A percentile compares a stretch with the other conserved stretches of the same genome.
Conservation (phyloP, 2,113 vertebrate species). For the Lepisosteus osseus region DNA sequence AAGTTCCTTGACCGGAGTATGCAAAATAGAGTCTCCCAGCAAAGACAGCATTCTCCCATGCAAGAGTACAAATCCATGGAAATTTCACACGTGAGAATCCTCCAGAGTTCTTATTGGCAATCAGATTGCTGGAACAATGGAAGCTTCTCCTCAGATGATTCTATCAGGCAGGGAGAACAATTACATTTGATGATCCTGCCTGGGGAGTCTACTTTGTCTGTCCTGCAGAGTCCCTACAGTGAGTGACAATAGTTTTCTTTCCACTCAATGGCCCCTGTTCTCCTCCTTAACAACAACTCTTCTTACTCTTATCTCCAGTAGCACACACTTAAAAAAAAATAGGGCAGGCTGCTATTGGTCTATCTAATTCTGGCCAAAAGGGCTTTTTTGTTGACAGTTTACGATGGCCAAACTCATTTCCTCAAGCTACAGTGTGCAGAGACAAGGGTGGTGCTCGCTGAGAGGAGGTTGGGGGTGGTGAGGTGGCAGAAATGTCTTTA, state of each 20-base stretch:
- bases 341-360: neutral
- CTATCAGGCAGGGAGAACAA: no score
- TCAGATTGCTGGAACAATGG: no score
- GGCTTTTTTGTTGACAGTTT: slow-evolving; percentile 9
- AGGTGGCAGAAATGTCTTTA: neutral
- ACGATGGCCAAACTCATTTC: neutral
- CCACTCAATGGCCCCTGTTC: neutral
- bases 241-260: neutral
- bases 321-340: neutral
- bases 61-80: no score
- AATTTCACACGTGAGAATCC: no score
- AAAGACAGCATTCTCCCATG: no score
- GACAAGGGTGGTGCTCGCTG: no score
- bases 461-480: neutral
- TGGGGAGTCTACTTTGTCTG: neutral
- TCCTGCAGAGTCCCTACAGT: neutral
- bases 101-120: no score
- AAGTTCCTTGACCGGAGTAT: no score
- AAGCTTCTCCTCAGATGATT: no score
- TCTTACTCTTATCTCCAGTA: slow-evolving; percentile 2
- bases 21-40: no score
- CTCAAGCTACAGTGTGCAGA: neutral
- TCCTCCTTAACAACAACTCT: neutral
- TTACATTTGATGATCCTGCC: no score
- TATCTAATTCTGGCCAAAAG: neutral